These are phyloP conservation scores for Mystacides longicornis DNA, from an alignment of 2,888 invertebrate genomes.

Conservation along the genomic window DNA sequence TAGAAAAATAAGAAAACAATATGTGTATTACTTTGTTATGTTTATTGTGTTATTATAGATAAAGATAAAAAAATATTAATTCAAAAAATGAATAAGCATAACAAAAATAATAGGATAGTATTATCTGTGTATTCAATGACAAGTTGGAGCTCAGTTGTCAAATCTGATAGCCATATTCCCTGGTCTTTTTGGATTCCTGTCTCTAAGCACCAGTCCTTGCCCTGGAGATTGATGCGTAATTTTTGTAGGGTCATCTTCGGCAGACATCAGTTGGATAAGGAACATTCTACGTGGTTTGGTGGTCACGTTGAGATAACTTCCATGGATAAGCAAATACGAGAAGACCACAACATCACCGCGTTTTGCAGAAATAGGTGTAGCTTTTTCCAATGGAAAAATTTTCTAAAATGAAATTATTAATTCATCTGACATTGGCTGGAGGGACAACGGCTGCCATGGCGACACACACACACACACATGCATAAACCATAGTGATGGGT, in stretches of 20 bases:
- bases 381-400: slow-evolving; percentile 43
- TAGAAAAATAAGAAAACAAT: no score
- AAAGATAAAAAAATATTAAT: no score
- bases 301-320: slow-evolving; percentile 48
- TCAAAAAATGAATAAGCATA: no score
- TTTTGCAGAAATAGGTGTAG: slow-evolving; percentile 44
- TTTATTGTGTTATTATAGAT: no score
- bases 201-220: slow-evolving; percentile 49
- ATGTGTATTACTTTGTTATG: no score
- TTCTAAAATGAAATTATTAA: slow-evolving; percentile 30
- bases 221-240: slow-evolving; percentile 42
- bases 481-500: no score
- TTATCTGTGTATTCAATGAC: no score
- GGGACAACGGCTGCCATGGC: no score
- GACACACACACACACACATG: no score
- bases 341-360: slow-evolving; percentile 52
- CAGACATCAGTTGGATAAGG: slow-evolving; percentile 46
- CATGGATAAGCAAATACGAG: slow-evolving; percentile 52
- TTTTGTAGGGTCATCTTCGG: slow-evolving; percentile 45
- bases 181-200: slow-evolving; percentile 37
- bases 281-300: slow-evolving; percentile 46
- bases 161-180: slow-evolving; percentile 35
- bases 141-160: slow-evolving; percentile 15
- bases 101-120: background rate
- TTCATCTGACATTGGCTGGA: no score